phyloP scores from a whole-genome alignment of 2,797 vertebrate genomes.

The Phylloscopus collybita region DNA sequence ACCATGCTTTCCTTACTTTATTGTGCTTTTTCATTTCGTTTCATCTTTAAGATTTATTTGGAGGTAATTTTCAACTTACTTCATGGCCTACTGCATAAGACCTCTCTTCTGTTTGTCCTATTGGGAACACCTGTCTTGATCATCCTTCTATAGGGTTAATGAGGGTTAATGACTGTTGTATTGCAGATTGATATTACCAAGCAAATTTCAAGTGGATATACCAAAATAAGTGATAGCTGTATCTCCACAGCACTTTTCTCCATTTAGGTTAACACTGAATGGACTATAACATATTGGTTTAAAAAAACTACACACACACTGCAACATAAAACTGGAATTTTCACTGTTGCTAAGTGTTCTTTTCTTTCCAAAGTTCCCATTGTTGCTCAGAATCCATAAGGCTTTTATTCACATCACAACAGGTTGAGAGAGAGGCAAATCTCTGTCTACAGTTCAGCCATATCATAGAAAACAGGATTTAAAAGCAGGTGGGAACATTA shows the following conservation, averaged over 20 bases:
- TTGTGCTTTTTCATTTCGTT: neutral
- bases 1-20: neutral
- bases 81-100: constrained; percentile 10
- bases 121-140: constrained; percentile 60
- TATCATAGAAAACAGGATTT: neutral
- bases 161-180: constrained; percentile 68
- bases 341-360: neutral
- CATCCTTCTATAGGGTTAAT: constrained; percentile 58
- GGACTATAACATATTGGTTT: neutral
- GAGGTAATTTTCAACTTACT: constrained; percentile 36
- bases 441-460: neutral
- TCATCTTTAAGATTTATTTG: constrained; percentile 36
- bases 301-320: neutral
- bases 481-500: neutral
- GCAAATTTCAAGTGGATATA: constrained; percentile 56
- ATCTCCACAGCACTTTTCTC: neutral
- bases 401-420: neutral
- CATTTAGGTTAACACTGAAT: constrained; percentile 4
- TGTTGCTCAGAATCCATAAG: neutral
- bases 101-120: neutral
- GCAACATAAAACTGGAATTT: neutral
- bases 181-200: constrained; percentile 62
- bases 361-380: neutral
- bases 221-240: neutral
- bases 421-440: neutral